Evolutionary conservation across 2,888 invertebrate genomes (phyloP).

Genomic region (Xestia xanthographa): DNA sequence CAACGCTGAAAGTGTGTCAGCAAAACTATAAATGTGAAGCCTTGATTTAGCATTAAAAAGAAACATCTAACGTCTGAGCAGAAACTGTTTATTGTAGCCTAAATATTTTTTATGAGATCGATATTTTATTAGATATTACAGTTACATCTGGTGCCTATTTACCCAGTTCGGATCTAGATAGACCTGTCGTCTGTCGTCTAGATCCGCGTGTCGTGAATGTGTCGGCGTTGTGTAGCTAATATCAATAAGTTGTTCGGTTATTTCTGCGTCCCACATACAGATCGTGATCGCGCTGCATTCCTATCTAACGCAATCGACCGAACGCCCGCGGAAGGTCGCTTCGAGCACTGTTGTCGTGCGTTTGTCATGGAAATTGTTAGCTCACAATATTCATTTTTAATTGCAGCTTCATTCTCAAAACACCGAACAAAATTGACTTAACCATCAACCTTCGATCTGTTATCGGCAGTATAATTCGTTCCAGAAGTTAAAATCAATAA

Average conservation of each 20-base stretch:
- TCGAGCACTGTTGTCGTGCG: constrained; percentile 56
- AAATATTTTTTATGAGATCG: constrained; percentile 45
- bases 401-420: constrained; percentile 14
- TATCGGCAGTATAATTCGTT: constrained; percentile 22
- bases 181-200: constrained; percentile 67
- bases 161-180: constrained; percentile 61
- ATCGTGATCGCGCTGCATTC: constrained; percentile 85
- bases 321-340: constrained; percentile 79
- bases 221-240: constrained; percentile 63
- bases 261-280: constrained; percentile 77
- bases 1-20: constrained; percentile 13
- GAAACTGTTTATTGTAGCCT: constrained; percentile 25
- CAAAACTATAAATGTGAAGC: constrained; percentile 21
- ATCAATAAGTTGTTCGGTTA: constrained; percentile 71
- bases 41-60: constrained; percentile 24
- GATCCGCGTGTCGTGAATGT: constrained; percentile 69
- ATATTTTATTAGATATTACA: constrained; percentile 42
- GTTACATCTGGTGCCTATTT: constrained; percentile 36
- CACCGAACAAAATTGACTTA: constrained; percentile 1
- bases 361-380: constrained; percentile 60
- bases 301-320: constrained; percentile 81
- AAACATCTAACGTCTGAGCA: constrained; percentile 22
- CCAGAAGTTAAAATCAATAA: constrained; percentile 30
- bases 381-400: constrained; percentile 25
- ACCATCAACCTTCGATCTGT: constrained; percentile 17